Evolutionary conservation across 1,140 invertebrate species (phyloP), one percentile per base, ranked within the genome.

Genomic region (Caenorhabditis brenneri): DNA sequence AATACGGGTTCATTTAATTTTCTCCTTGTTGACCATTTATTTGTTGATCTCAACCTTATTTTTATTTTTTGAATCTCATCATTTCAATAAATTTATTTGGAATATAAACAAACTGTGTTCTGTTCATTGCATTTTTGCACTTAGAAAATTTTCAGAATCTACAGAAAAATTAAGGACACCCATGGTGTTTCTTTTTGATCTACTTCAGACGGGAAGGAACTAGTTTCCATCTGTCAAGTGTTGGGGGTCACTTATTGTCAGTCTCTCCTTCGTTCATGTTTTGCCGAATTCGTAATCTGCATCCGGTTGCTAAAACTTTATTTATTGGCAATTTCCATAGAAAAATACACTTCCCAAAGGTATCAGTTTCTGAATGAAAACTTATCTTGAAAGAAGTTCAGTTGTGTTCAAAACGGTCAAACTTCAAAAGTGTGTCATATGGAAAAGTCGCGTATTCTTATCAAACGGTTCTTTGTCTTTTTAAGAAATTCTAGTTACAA

Each of bases 1-100:
- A 16, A 65, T n/a, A n/a, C 58, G 29, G 58, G 58, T 65, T 60
- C 31, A 6, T 33, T 33, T n/a, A n/a, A n/a, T 19, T 51, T 19
- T 51, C 16, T 51, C 48, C 3, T 65, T 33, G 24, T 55, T 55
- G 22, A 27, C 19, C 22, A 33, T 33, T 65, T 33, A 33, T 65
- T 65, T 65, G 58, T 65, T 65, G 31, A 65, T 65, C 53, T 55
- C 53, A 29, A 27, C 9, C 10, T 42, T 29, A 55, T 55, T 27
- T 55, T 10, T 51, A n/a, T 51, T 51, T 55, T 55, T 27, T 4
- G 24, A 55, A 29, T 55, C 53, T 55, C 53, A 55, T n/a, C n/a
- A n/a, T n/a, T n/a, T n/a, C 22, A 55, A 55, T 55, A 55, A 55
- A 65, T 65, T 33, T 65, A 65, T 65, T 65, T 65, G 58, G 58